Conservation (phyloP, 2,113 vertebrate species). For the Microtus montanus region DNA sequence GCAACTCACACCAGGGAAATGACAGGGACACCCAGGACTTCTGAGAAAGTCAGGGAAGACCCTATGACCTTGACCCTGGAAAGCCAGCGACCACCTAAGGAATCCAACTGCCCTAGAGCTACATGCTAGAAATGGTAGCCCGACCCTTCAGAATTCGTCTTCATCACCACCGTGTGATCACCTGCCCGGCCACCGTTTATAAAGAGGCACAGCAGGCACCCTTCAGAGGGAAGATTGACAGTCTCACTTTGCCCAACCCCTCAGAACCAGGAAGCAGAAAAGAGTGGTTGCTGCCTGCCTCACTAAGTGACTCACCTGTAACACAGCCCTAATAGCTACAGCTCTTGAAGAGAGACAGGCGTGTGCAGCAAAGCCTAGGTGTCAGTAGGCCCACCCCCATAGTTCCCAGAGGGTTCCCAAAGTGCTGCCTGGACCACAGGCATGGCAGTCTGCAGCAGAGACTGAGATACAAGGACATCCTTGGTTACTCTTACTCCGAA, state of each 20-base stretch:
- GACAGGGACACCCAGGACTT: neutral
- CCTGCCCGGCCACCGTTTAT: neutral
- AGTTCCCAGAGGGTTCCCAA: neutral
- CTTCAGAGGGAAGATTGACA: neutral
- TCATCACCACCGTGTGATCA: neutral
- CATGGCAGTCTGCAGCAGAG: neutral
- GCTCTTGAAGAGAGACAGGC: neutral
- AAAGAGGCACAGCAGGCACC: neutral
- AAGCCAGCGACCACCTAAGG: neutral
- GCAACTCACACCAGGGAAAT: neutral
- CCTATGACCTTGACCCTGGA: neutral
- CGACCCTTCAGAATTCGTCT: neutral
- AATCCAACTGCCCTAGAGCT: neutral
- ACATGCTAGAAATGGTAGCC: fast-evolving
- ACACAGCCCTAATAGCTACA: fast-evolving
- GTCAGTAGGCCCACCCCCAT: neutral
- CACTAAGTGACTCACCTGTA: neutral
- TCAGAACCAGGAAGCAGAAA: neutral
- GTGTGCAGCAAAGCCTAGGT: neutral
- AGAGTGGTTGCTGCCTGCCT: neutral
- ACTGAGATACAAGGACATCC: neutral
- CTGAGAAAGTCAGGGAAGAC: neutral
- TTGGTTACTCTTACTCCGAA: fast-evolving
- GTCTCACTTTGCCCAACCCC: neutral
- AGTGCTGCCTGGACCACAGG: neutral